Evolutionary conservation across 2,113 vertebrate genomes (phyloP).

Genomic region (Abramis brama): DNA sequence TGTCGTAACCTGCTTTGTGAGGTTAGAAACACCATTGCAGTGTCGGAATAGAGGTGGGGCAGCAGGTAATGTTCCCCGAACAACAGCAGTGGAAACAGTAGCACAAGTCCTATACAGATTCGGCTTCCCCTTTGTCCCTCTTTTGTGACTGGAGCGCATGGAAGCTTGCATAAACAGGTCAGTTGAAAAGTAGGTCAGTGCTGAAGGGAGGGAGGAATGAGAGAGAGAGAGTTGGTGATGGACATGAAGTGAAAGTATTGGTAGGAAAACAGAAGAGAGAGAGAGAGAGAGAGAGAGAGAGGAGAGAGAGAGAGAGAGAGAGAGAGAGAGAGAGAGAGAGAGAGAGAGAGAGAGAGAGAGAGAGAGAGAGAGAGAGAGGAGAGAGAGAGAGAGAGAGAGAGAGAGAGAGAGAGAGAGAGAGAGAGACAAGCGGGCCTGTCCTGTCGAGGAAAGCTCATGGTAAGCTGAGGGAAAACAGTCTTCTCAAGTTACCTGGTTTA

Average conservation of each 20-base stretch:
- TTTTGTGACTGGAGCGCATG: conserved; percentile 57
- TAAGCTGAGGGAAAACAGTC: conserved; percentile 55
- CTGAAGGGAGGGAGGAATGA: conserved; percentile 46
- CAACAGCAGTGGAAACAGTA: conserved; percentile 18
- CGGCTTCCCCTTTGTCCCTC: conserved; percentile 57
- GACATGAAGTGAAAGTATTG: conserved; percentile 22
- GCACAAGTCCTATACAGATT: conserved; percentile 38
- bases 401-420: conserved; percentile 18
- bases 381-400: conserved; percentile 29
- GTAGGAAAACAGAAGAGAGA: conserved; percentile 41
- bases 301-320: conserved; percentile 4
- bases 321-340: conserved; percentile 6
- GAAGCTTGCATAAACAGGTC: conserved; percentile 73
- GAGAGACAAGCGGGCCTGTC: conserved; percentile 15
- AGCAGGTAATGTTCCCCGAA: conserved; percentile 62
- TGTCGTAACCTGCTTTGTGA: conserved; percentile 2
- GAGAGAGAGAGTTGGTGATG: conserved; percentile 8
- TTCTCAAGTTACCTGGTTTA: conserved; percentile 66
- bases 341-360: conserved; percentile 33
- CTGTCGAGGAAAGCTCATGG: conserved; percentile 43
- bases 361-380: conserved; percentile 29
- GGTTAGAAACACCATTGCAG: background rate
- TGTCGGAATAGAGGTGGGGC: background rate
- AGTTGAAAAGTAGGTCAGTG: conserved; percentile 76
- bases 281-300: background rate